Conservation (phyloP, 2,797 vertebrate genomes). For the Brotula barbata region DNA sequence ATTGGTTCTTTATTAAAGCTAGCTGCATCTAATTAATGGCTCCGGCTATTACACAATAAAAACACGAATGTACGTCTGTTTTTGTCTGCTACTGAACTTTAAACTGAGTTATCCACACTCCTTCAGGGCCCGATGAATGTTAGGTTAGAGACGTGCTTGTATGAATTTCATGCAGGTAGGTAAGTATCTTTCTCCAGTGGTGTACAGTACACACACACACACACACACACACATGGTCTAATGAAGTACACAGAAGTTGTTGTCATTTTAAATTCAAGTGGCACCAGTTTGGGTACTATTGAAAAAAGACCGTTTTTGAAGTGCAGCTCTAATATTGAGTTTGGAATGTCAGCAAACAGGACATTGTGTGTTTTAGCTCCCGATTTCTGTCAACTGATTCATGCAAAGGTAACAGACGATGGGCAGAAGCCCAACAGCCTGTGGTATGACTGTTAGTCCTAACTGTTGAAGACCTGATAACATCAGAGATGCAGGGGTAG, state of each 20-base stretch:
- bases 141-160: not conserved
- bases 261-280: slow-evolving; percentile 31
- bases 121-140: slow-evolving; percentile 25
- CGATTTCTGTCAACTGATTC: slow-evolving; percentile 57
- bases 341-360: slow-evolving; percentile 57
- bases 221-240: not conserved
- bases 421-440: slow-evolving; percentile 30
- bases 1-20: slow-evolving; percentile 65
- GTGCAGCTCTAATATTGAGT: slow-evolving; percentile 24
- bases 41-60: slow-evolving; percentile 52
- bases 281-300: slow-evolving; percentile 32
- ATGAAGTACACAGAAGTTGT: not conserved
- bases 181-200: too few relatives aligned
- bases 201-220: too few relatives aligned
- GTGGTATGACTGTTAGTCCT: slow-evolving; percentile 47
- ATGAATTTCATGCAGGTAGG: not conserved
- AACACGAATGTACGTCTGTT: slow-evolving; percentile 39
- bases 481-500: slow-evolving; percentile 45
- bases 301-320: slow-evolving; percentile 37
- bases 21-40: slow-evolving; percentile 54
- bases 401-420: slow-evolving; percentile 68
- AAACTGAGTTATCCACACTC: slow-evolving; percentile 24
- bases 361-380: slow-evolving; percentile 52
- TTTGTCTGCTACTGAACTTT: slow-evolving; percentile 40
- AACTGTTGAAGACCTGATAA: slow-evolving; percentile 46